Evolutionary conservation across 2,797 vertebrate species (phyloP), one percentile per base, ranked within the genome.

Genomic region (Sebastes hubbsi): DNA sequence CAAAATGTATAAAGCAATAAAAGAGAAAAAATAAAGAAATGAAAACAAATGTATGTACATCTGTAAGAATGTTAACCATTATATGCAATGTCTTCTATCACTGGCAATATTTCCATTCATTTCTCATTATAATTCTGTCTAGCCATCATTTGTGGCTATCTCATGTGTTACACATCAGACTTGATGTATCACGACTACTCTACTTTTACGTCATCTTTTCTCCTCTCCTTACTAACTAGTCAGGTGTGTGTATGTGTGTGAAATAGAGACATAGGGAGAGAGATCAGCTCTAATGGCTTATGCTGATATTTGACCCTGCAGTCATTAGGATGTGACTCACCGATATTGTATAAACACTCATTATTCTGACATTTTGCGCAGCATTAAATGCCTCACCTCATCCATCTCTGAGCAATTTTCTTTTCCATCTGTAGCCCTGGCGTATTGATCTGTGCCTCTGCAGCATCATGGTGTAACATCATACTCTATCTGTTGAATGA

Each of bases 261-360:
- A 38, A 22, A 66, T 66, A 30, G 42, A 59, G 69, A 62, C 49
- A 34, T 0, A n/a, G 9, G 7, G 11, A 42, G 25, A 46, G 71
- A 69, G 62, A 77, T 20, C 54, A 38, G 32, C 32, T 79, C 38
- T 75, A 66, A 77, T 71, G 62, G 61, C 69, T 71, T 25, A n/a
- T 42, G 29, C 54, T 82, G 83, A 82, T 86, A 76, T 86, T 74
- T 78, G 71, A 81, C 73, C 77, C 54, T 68, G 36, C 82, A 66
- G 59, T 66, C 71, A 68, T 78, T 68, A 83, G 68, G 83, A 73
- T 71, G 42, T 81, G 75, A 86, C 75, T 84, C 81, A 71, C 42
- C 30, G 59, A 80, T 71, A 49, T 75, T 81, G 32, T 80, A 75
- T 12, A 25, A 32, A 72, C 59, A 52, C 75, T 89, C 65, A 81